Evolutionary conservation across 2,888 invertebrate species (phyloP).

Genomic region (Sinelater perroti): DNA sequence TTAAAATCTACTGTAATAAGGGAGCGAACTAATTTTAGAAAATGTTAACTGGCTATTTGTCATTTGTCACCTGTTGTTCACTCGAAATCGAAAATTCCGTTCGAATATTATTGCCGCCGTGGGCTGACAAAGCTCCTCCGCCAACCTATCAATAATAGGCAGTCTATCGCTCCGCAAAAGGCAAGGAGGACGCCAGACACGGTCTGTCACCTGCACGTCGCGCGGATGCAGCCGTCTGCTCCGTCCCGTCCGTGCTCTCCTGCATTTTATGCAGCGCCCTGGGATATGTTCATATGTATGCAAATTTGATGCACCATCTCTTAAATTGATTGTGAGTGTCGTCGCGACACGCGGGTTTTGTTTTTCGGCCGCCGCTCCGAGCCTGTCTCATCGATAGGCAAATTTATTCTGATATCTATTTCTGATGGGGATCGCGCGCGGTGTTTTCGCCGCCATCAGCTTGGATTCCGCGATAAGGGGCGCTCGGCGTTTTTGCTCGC

Average conservation of each 20-base stretch:
- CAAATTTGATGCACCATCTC: conserved; percentile 51
- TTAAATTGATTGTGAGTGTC: conserved; percentile 53
- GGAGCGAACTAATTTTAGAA: no score
- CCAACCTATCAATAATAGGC: conserved; percentile 16
- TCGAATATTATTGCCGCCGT: no score
- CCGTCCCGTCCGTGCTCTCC: conserved; percentile 44
- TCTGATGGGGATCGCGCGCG: conserved; percentile 11
- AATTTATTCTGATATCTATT: conserved; percentile 36
- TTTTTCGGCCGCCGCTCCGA: conserved; percentile 29
- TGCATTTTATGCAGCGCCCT: conserved; percentile 43
- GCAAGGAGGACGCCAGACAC: conserved; percentile 31
- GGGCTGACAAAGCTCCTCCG: no score
- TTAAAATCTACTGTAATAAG: no score
- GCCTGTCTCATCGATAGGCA: conserved; percentile 34
- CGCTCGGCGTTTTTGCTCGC: no score
- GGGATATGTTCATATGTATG: conserved; percentile 52
- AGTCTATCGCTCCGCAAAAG: conserved; percentile 11
- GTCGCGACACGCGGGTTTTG: conserved; percentile 46
- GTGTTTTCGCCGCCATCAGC: conserved; percentile 16
- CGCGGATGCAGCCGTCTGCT: conserved; percentile 46
- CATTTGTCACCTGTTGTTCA: no score
- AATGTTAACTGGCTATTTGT: no score
- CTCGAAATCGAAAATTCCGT: no score
- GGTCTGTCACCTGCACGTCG: conserved; percentile 40
- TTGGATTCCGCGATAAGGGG: no score